A percentile compares a stretch with the other conserved stretches of the same genome.
phyloP scores from a whole-genome alignment of 2,888 invertebrate species.

The Synanthedon formicaeformis region DNA sequence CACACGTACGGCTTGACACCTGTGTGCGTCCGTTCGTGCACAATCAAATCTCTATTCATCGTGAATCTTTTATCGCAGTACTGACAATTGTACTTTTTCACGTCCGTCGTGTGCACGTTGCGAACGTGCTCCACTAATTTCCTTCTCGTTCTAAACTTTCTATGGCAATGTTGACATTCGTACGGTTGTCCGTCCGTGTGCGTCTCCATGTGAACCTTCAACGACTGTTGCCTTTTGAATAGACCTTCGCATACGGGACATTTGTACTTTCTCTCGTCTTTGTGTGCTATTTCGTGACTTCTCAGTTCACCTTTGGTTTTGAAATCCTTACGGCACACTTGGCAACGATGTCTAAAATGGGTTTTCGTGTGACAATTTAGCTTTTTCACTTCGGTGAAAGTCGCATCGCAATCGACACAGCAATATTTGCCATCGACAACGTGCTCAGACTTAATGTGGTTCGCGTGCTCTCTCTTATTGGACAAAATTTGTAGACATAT shows the following conservation, averaged over 20 bases:
- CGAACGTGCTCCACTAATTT: too few species aligned
- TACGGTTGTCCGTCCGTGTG: neutral
- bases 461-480: neutral
- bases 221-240: neutral
- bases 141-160: too few species aligned
- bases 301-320: neutral
- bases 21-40: too few species aligned
- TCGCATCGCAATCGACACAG: neutral
- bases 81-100: too few species aligned
- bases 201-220: neutral
- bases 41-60: too few species aligned
- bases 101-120: too few species aligned
- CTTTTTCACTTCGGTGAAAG: neutral
- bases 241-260: neutral
- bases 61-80: too few species aligned
- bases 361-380: neutral
- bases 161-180: too few species aligned
- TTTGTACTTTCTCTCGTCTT: neutral
- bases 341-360: neutral
- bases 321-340: neutral
- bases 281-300: neutral
- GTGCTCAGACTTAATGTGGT: neutral
- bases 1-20: too few species aligned
- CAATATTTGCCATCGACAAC: neutral
- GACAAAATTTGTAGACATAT: neutral